These are phyloP conservation scores for Saxicola maurus DNA, from an alignment of 2,797 vertebrate species.

Conservation along the genomic window DNA sequence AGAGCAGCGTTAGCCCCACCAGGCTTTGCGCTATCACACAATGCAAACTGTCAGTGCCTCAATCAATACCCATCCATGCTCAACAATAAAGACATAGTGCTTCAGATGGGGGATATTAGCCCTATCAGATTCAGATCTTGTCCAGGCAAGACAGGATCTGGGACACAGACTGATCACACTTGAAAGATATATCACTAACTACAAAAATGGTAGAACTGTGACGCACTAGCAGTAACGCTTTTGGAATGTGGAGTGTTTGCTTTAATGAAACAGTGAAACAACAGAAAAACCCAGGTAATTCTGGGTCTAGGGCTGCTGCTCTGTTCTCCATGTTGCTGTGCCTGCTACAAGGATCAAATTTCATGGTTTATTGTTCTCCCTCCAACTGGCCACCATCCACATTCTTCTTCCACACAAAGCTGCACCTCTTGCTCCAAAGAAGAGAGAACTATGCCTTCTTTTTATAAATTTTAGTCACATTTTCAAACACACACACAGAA, in stretches of 20 bases:
- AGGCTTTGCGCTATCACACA: background rate
- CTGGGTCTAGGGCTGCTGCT: slow-evolving; percentile 18
- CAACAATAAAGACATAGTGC: background rate
- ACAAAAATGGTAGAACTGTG: background rate
- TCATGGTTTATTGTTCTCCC: slow-evolving; percentile 68
- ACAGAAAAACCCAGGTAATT: background rate
- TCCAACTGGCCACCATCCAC: slow-evolving; percentile 68
- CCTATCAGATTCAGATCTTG: slow-evolving; percentile 5
- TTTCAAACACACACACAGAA: slow-evolving; percentile 8
- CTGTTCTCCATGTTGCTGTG: slow-evolving; percentile 29
- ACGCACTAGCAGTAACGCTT: background rate
- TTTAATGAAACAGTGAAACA: slow-evolving; percentile 12
- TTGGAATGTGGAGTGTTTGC: background rate
- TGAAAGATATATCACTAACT: background rate
- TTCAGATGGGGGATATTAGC: slow-evolving; percentile 11
- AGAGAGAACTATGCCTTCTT: background rate
- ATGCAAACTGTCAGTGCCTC: background rate
- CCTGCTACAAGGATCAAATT: slow-evolving; percentile 67
- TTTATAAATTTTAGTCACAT: slow-evolving; percentile 23
- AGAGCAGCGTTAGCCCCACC: background rate
- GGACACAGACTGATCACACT: background rate
- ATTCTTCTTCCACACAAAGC: slow-evolving; percentile 44
- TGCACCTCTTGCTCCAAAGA: slow-evolving; percentile 47
- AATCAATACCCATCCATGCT: slow-evolving; percentile 10
- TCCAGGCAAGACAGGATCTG: background rate